Conservation (phyloP, 2,113 vertebrate species). For the Ammospiza caudacuta region DNA sequence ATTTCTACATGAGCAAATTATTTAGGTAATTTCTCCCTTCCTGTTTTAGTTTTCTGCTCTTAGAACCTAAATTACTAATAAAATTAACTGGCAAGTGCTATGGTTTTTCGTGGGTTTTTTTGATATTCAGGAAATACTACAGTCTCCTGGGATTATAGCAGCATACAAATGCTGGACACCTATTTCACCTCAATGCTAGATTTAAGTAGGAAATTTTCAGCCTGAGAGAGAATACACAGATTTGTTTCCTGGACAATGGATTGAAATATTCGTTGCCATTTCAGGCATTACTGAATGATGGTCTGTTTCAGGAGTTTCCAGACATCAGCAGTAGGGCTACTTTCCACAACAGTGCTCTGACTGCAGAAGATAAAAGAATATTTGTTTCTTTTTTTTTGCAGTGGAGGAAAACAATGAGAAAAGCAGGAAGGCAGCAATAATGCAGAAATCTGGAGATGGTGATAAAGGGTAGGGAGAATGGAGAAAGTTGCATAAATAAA, state of each 20-base stretch:
- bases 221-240: not conserved
- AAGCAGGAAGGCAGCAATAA: slow-evolving; percentile 54
- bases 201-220: not conserved
- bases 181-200: not conserved
- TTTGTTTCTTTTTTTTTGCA: slow-evolving; percentile 23
- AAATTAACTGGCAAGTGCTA: not conserved
- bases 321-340: slow-evolving; percentile 8
- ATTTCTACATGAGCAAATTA: not conserved
- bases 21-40: not conserved
- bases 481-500: slow-evolving; percentile 36
- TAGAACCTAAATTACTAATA: not conserved
- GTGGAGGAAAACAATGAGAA: slow-evolving; percentile 46
- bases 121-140: not conserved
- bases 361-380: slow-evolving; percentile 39
- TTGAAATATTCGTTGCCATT: not conserved
- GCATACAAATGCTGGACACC: not conserved
- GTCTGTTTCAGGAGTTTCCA: not conserved
- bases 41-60: not conserved
- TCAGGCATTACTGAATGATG: slow-evolving; percentile 22
- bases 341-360: slow-evolving; percentile 47
- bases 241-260: slow-evolving; percentile 5
- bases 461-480: slow-evolving; percentile 7
- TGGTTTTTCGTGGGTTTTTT: not conserved
- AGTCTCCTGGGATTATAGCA: not conserved
- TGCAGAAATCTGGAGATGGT: slow-evolving; percentile 31